A percentile compares a stretch with the other conserved stretches of the same genome.
Conservation (phyloP, 2,797 vertebrate genomes). For the Knipowitschia caucasica region DNA sequence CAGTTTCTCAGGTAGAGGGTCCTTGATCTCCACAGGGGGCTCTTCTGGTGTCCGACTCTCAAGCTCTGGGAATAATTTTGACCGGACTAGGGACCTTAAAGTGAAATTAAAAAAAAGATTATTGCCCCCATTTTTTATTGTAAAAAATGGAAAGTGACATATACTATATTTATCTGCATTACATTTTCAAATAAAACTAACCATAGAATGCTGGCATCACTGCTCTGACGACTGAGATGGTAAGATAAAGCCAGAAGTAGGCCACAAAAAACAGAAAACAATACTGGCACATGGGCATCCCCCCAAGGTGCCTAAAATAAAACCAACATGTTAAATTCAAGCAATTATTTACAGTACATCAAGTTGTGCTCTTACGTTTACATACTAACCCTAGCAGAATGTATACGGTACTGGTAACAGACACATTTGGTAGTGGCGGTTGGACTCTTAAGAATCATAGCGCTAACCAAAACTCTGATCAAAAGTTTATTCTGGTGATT, state of each 20-base stretch:
- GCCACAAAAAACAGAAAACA: constrained; percentile 90
- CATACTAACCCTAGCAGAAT: too few relatives aligned
- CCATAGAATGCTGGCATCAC: constrained; percentile 88
- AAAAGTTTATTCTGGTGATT: too few relatives aligned
- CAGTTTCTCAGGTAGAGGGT: constrained; percentile 88
- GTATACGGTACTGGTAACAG: too few relatives aligned
- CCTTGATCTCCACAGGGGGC: constrained; percentile 82
- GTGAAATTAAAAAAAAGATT: neutral
- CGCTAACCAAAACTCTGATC: too few relatives aligned
- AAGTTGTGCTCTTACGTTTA: too few relatives aligned
- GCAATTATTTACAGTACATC: neutral
- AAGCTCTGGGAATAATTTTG: constrained; percentile 85
- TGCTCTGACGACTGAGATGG: constrained; percentile 90
- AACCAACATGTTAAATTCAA: constrained; percentile 5
- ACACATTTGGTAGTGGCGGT: too few relatives aligned
- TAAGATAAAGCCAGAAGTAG: constrained; percentile 87
- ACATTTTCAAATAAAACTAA: constrained; percentile 58
- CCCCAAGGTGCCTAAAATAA: constrained; percentile 82
- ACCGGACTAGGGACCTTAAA: constrained; percentile 83
- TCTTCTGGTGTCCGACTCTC: constrained; percentile 83
- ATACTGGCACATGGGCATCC: constrained; percentile 87
- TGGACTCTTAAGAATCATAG: too few relatives aligned
- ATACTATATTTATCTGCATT: neutral
- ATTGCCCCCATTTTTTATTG: neutral
- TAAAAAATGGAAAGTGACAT: neutral